phyloP scores from a whole-genome alignment of 53 echinoderm and acorn worm species.

The Zoroaster sp. region DNA sequence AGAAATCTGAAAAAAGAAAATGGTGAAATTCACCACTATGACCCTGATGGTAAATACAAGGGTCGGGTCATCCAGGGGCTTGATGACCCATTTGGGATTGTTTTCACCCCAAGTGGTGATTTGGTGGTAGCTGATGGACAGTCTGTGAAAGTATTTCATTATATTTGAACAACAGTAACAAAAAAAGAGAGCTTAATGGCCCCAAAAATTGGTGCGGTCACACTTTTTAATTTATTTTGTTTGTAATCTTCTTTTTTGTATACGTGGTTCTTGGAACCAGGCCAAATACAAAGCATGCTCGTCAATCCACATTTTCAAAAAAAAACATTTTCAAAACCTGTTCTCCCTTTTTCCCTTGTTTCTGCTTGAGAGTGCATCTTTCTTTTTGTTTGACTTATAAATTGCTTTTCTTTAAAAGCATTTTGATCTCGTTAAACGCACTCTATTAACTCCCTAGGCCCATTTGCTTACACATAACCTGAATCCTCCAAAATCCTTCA shows the following conservation, averaged over 20 bases:
- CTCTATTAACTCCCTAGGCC: no score
- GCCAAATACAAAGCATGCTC: neutral
- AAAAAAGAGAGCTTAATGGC: no score
- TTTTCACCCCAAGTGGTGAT: neutral
- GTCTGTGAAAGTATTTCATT: constrained; percentile 17
- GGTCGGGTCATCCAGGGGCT: constrained; percentile 27
- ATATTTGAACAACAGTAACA: neutral
- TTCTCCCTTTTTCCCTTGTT: no score
- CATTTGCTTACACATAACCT: no score
- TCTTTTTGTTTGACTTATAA: no score
- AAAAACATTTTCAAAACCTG: no score
- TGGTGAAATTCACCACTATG: constrained; percentile 38
- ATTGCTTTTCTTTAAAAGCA: no score
- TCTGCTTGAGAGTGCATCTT: no score
- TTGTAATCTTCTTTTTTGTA: neutral
- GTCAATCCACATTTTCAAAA: no score
- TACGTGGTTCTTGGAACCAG: neutral
- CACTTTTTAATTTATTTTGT: neutral
- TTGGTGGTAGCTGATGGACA: constrained; percentile 17
- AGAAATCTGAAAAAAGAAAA: neutral
- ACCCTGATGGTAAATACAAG: constrained; percentile 28
- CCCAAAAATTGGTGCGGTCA: no score
- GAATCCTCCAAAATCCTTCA: no score
- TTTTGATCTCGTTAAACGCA: no score
- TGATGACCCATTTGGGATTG: constrained; percentile 13